Evolutionary conservation across 2,888 invertebrate species (phyloP), one percentile per base, ranked within the genome.

Genomic region (Nymphalis c-album): DNA sequence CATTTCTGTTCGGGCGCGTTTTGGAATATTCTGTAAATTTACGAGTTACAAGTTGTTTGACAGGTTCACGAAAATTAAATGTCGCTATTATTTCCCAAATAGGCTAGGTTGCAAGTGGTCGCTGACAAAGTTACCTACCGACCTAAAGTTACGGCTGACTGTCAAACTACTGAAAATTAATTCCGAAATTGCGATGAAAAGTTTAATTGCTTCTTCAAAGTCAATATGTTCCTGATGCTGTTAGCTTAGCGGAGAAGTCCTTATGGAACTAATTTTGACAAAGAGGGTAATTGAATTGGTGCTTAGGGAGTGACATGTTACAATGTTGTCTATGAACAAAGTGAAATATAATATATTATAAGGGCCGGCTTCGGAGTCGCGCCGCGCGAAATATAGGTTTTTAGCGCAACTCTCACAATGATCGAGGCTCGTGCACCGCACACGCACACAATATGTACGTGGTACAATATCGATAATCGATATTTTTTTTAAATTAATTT

Each of bases 111-210:
- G 82, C 80, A 79, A 79, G 76, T 76, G 80, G 83, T 78, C 70
- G 55, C 80, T 73, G 76, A 61, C 78, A 74, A 84, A 84, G 78
- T 88, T 84, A 87, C 89, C 88, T 89, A 85, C 78, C 80, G 80
- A 78, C 79, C 81, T 78, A 83, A 31, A 31, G 26, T 31, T 31
- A 78, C 77, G 71, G 88, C 90, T 89, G 90, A 91, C 90, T 84
- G 87, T 87, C 88, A 86, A 90, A 91, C 88, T 87, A 80, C 82
- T 81, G 86, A 83, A 90, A 91, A 90, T 91, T 91, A 89, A 90
- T 91, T 90, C 81, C 84, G 77, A 75, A 87, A 88, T 89, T 87
- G 81, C 81, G 86, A 86, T 87, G 88, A 88, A 88, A 91, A 91
- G 88, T 91, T 91, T 91, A 91, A 91, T 91, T 91, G 90, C 85